These are phyloP conservation scores for Trichonephila inaurata DNA, from an alignment of 1,140 invertebrate genomes.

Conservation along the genomic window DNA sequence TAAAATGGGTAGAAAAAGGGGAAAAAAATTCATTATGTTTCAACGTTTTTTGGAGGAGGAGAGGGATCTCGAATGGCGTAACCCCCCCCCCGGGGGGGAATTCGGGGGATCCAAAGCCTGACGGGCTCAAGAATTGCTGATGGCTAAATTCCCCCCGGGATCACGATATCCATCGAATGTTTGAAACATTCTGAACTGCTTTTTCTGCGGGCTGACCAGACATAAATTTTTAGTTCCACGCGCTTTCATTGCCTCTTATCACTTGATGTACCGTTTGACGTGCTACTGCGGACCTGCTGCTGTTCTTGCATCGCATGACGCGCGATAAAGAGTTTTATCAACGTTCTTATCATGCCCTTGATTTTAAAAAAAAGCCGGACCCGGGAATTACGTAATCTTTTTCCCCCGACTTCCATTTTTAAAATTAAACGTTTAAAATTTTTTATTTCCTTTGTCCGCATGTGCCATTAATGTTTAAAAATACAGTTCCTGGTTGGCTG, in stretches of 20 bases:
- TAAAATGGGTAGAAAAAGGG: too few relatives aligned
- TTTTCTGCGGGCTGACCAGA: too few relatives aligned
- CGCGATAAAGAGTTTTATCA: constrained; percentile 56
- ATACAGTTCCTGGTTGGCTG: constrained; percentile 40
- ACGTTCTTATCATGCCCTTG: constrained; percentile 54
- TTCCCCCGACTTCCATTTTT: constrained; percentile 10
- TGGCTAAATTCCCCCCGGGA: too few relatives aligned
- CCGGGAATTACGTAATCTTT: constrained; percentile 52
- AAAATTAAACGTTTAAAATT: too few relatives aligned
- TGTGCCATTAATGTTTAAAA: not conserved
- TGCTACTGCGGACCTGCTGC: not conserved
- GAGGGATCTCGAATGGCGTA: too few relatives aligned
- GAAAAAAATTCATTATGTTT: too few relatives aligned
- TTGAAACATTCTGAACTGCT: too few relatives aligned
- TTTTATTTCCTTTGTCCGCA: constrained; percentile 42
- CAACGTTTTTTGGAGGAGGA: too few relatives aligned
- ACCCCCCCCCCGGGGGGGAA: too few relatives aligned
- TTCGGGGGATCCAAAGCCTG: too few relatives aligned
- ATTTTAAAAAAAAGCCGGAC: constrained; percentile 51
- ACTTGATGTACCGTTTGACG: not conserved
- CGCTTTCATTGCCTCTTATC: not conserved
- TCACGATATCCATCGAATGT: too few relatives aligned
- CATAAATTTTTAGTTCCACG: not conserved
- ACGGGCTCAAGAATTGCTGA: too few relatives aligned
- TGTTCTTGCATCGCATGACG: constrained; percentile 31